Base-by-base conservation (phyloP, 2,888 invertebrate genomes). In the Latrodectus elegans region DNA sequence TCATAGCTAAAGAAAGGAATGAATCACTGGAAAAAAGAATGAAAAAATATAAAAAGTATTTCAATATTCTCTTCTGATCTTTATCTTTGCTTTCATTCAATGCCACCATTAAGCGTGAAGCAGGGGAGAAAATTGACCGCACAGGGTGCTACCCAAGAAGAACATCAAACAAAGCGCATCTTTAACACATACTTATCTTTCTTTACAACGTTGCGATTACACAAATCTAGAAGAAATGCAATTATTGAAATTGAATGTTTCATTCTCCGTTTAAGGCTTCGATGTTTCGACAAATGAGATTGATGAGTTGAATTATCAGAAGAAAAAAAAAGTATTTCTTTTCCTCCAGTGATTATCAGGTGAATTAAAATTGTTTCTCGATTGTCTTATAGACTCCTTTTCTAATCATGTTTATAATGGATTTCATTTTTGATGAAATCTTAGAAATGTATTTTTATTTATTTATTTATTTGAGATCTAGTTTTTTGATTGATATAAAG, bases 81-180 rank as follows among this genome's bases (percentile, higher is more conserved):
- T 65, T 65, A 52, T 65, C 65, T 52, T 22, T 22, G 74, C 49
- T n/a, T 76, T 70, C 53, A 64, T 71, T 76, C 76, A 11, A 17
- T 76, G 17, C 72, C 65, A 22, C 77, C 51, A 87, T 87, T 81
- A 81, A 65, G 67, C 10, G 70, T 72, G 70, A 67, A 60, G 81
- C 81, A 81, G 81, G 76, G 75, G 81, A 49, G 81, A 81, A 87
- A 87, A 81, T 87, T 81, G 81, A 71, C 86, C 86, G 55, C 86
- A 81, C 81, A 87, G 71, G 80, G 74, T 17, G 83, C 76, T 51
- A 26, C 26, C 64, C 26, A 52, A 17, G 22, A 52, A 22, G 53
- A 51, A 76, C 83, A 83, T 76, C 83, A 83, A 74, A 86, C 80
- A 86, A 74, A 70, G 75, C 52, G 68, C 72, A 53, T 71, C 70